Evolutionary conservation across 2,113 vertebrate genomes (phyloP).

Genomic region (Carettochelys insculpta): DNA sequence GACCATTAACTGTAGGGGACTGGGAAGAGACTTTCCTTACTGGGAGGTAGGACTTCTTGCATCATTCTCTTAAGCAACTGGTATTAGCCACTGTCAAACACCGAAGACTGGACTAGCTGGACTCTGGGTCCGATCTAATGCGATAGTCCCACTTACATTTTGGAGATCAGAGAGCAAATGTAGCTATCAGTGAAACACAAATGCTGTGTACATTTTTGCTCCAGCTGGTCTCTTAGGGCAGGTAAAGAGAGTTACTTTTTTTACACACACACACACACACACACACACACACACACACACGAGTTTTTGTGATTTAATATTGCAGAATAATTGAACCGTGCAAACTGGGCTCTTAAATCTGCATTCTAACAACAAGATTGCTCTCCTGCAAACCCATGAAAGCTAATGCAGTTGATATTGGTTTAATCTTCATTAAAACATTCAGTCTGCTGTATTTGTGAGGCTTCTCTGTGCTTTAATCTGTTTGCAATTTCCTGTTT

Average conservation of each 20-base stretch:
- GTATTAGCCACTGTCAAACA: not conserved
- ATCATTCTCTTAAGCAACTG: fast-evolving
- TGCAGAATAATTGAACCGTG: not conserved
- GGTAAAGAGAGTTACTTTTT: not conserved
- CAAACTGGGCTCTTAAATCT: not conserved
- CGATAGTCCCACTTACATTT: not conserved
- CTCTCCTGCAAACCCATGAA: not conserved
- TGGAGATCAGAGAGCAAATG: not conserved
- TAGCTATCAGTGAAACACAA: not conserved
- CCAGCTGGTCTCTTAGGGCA: not conserved
- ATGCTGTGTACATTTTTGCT: not conserved
- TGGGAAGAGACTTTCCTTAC: not conserved
- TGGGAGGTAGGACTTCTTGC: not conserved
- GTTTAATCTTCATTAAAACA: not conserved
- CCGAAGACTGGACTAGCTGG: not conserved
- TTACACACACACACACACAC: not conserved
- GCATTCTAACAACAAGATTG: not conserved
- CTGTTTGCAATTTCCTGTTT: not conserved
- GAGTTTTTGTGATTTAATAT: not conserved
- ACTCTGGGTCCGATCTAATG: not conserved
- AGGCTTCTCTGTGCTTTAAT: not conserved
- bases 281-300: no score
- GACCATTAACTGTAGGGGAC: not conserved
- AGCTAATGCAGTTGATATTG: not conserved
- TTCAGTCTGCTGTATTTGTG: not conserved